Percentiles rank a stretch among this genome's conserved stretches.
Evolutionary conservation across 2,797 vertebrate species (phyloP).

Genomic region (Pyrrhura leucotis): DNA sequence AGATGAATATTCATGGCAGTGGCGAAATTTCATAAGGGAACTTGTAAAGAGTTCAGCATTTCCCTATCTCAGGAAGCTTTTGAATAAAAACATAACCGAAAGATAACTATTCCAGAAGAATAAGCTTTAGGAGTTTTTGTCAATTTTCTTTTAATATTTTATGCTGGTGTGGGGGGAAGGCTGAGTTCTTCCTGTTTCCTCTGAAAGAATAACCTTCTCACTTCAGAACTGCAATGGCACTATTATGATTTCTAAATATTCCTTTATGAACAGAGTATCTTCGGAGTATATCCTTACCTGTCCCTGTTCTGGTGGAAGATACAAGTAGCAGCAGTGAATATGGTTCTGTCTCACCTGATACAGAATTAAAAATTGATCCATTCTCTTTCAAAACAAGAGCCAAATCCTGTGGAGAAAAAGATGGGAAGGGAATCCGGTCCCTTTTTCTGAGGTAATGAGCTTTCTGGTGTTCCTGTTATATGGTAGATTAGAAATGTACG

Average conservation of each 20-base stretch:
- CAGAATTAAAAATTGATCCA: conserved; percentile 92
- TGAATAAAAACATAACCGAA: background rate
- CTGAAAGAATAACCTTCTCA: background rate
- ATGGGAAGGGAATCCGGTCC: conserved; percentile 88
- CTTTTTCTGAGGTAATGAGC: conserved; percentile 90
- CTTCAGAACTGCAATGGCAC: background rate
- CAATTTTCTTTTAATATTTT: background rate
- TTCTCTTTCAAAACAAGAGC: conserved; percentile 93
- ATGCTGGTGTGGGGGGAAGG: background rate
- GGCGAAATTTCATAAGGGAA: background rate
- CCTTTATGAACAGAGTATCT: conserved; percentile 85
- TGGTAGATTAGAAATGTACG: background rate
- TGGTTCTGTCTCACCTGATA: conserved; percentile 96
- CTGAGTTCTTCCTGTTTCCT: background rate
- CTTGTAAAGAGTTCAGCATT: background rate
- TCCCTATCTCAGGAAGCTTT: background rate
- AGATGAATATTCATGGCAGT: background rate
- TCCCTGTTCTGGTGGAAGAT: conserved; percentile 96
- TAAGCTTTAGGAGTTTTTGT: background rate
- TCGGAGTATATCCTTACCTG: conserved; percentile 94
- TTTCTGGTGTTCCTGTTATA: background rate
- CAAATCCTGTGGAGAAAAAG: conserved; percentile 93
- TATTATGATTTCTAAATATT: background rate
- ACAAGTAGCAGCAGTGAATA: conserved; percentile 98
- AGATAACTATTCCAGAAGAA: background rate